Evolutionary conservation across 2,113 vertebrate species (phyloP).

Genomic region (Pachycephala philippinensis): DNA sequence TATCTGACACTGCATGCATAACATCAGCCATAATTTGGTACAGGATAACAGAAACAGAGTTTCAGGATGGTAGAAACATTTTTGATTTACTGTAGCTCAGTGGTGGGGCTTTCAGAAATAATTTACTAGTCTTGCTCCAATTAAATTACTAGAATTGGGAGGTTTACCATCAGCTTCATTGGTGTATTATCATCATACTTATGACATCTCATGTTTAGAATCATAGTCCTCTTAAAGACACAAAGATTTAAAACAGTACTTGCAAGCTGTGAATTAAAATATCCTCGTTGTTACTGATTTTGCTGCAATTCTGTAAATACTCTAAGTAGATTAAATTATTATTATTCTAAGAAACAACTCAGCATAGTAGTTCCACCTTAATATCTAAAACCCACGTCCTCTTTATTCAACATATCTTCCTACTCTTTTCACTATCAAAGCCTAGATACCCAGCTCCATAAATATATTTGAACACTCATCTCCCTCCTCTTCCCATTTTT

Average conservation of each 20-base stretch:
- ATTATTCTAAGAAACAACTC: neutral
- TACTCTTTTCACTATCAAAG: neutral
- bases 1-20: neutral
- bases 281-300: neutral
- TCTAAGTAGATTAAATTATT: neutral
- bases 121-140: neutral
- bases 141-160: neutral
- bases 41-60: neutral
- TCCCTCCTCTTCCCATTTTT: neutral
- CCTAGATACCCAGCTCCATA: neutral
- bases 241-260: neutral
- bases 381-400: neutral
- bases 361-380: neutral
- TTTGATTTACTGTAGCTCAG: neutral
- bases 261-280: neutral
- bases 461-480: neutral
- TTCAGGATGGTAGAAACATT: neutral
- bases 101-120: neutral
- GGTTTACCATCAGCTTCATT: neutral
- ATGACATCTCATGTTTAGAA: neutral
- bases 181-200: neutral
- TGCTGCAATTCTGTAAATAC: neutral
- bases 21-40: neutral
- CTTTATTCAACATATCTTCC: neutral
- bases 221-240: neutral